Base-by-base conservation (phyloP, 2,113 vertebrate species). In the Fregetta grallaria region DNA sequence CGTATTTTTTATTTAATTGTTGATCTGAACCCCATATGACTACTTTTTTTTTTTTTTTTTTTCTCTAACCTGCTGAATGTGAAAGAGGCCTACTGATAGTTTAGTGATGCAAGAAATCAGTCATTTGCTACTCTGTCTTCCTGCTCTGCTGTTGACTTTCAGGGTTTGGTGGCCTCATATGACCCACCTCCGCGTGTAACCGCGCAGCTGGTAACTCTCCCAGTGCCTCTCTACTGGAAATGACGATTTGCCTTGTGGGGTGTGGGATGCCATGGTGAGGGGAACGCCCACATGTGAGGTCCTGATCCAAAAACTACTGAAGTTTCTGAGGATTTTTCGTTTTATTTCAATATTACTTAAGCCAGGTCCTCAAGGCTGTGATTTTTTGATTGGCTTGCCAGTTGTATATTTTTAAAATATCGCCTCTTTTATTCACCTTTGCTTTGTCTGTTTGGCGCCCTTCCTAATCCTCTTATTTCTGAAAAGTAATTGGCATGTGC, bases 401-500 rank as follows among this genome's bases (percentile, higher is more conserved):
- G 62, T 27, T 74, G 49, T 49, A 18, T 52, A 14, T 81, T 80
- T 93, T 91, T 11, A 20, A 93, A 91, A 71, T 32, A 70, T 26
- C 0, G 0, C 32, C 83, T 88, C 25, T 88, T 86, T 72, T 53
- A 61, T 77, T 92, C 75, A 82, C 58, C 59, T 82, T 80, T 3
- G 5, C 70, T 70, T 89, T 49, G 44, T 36, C 67, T 59, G 18
- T 66, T 93, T 82, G 94, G 91, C 71, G 0, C 71, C 77, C 27
- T 92, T 95, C 94, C 92, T 96, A 93, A 95, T 97, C 95, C 94
- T 94, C 94, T 94, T 88, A 81, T 62, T 95, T 94, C 88, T 93
- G 71, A 90, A 70, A 88, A 79, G 47, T 13, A 80, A 47, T 62
- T 90, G 82, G 86, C 74, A 79, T n/a, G n/a, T 62, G 45, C 84